Evolutionary conservation across 2,113 vertebrate species (phyloP).

Genomic region (Saccopteryx leptura): DNA sequence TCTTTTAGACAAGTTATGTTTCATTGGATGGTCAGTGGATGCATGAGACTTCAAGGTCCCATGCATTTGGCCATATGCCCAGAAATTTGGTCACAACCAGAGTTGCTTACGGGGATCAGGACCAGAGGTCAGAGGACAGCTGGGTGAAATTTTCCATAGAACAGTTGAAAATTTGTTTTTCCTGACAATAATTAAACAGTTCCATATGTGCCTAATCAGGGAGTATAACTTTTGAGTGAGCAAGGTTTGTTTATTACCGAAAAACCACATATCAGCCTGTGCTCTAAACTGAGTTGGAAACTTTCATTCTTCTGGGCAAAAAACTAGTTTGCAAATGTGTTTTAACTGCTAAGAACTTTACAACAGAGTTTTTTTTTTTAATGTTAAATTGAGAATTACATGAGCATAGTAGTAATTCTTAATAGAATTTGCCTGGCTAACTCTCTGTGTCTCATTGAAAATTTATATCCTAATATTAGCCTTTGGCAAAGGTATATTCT

Average conservation of each 20-base stretch:
- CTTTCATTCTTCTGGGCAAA: conserved; percentile 40
- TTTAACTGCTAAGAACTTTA: conserved; percentile 71
- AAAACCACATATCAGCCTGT: conserved; percentile 74
- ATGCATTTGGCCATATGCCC: not conserved
- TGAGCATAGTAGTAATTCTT: conserved; percentile 55
- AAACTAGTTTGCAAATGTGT: conserved; percentile 67
- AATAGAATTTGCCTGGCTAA: conserved; percentile 36
- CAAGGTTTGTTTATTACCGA: conserved; percentile 77
- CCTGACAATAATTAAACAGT: conserved; percentile 65
- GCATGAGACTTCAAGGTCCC: conserved; percentile 6
- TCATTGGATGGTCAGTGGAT: conserved; percentile 20
- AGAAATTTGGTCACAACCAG: conserved; percentile 7
- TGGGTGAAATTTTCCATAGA: conserved; percentile 27
- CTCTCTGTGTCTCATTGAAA: not conserved
- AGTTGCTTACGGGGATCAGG: not conserved
- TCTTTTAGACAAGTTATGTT: conserved; percentile 42
- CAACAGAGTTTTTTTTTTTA: conserved; percentile 40
- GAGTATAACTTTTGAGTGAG: conserved; percentile 75
- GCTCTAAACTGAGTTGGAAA: conserved; percentile 72
- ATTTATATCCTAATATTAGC: conserved; percentile 27
- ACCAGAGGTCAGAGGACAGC: not conserved
- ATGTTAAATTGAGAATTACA: conserved; percentile 74
- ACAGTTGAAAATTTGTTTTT: conserved; percentile 59
- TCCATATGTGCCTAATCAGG: conserved; percentile 77
- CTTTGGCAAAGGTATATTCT: conserved; percentile 40